phyloP scores from a whole-genome alignment of 2,888 invertebrate species.

The Crossocerus cetratus region DNA sequence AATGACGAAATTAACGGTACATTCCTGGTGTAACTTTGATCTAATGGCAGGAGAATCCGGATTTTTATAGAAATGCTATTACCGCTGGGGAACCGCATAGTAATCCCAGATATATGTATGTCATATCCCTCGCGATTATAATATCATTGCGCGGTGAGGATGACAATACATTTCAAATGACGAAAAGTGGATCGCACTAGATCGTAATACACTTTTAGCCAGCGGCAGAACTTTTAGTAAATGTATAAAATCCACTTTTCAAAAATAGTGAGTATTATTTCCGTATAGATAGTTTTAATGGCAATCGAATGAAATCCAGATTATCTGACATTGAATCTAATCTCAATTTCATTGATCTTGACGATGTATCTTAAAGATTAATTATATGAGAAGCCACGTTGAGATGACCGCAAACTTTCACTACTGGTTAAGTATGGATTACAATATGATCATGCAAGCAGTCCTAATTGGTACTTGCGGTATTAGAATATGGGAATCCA shows the following conservation, averaged over 20 bases:
- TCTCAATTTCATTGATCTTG: neutral
- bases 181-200: neutral
- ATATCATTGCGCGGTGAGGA: neutral
- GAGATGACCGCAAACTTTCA: neutral
- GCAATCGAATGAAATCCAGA: neutral
- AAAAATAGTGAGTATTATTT: too few species aligned
- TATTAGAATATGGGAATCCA: too few species aligned
- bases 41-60: slow-evolving; percentile 22
- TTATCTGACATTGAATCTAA: neutral
- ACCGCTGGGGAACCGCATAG: slow-evolving; percentile 22
- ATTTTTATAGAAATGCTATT: slow-evolving; percentile 13
- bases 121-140: neutral
- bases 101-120: slow-evolving; percentile 26
- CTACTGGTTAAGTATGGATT: neutral
- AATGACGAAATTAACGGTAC: slow-evolving; percentile 31
- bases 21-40: slow-evolving; percentile 7
- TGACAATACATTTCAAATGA: neutral
- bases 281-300: too few species aligned
- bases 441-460: neutral
- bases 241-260: too few species aligned
- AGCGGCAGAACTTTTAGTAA: neutral
- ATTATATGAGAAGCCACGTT: neutral
- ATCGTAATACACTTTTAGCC: neutral
- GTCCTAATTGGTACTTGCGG: neutral
- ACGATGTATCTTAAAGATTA: neutral